These are phyloP conservation scores for Plutomurus gul DNA, from an alignment of 1,140 invertebrate species.

Conservation along the genomic window DNA sequence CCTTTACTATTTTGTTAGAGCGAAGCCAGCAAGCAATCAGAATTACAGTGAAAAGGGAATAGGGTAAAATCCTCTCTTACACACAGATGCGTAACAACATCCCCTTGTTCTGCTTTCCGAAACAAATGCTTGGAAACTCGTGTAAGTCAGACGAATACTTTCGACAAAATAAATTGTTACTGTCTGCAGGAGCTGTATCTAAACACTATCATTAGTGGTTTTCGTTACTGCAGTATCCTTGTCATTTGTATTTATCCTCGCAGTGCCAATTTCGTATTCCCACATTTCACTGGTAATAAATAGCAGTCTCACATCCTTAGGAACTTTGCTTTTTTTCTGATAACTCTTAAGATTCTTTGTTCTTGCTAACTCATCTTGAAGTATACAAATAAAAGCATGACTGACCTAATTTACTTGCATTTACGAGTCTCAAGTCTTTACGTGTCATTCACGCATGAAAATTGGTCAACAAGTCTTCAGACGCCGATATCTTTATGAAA, in stretches of 20 bases:
- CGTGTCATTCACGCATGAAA: slow-evolving; percentile 20
- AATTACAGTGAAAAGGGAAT: no score
- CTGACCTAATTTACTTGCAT: slow-evolving; percentile 18
- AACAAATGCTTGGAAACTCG: no score
- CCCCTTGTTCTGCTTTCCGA: no score
- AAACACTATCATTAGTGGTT: background rate
- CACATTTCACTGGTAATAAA: background rate
- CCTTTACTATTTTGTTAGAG: no score
- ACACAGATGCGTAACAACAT: no score
- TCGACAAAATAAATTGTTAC: background rate
- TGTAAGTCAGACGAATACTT: background rate
- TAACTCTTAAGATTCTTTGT: background rate
- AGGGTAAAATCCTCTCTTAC: no score
- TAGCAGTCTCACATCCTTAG: no score
- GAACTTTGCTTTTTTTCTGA: background rate
- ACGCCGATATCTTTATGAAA: background rate
- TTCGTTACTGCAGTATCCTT: background rate
- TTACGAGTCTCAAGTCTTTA: background rate
- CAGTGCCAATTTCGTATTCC: background rate
- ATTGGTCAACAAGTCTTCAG: background rate
- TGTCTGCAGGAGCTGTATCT: background rate
- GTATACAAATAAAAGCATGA: slow-evolving; percentile 16
- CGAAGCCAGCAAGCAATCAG: no score
- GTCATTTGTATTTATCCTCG: background rate
- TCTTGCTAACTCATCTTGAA: slow-evolving; percentile 7